Conservation (phyloP, 2,888 invertebrate species). For the Torymus texanus region DNA sequence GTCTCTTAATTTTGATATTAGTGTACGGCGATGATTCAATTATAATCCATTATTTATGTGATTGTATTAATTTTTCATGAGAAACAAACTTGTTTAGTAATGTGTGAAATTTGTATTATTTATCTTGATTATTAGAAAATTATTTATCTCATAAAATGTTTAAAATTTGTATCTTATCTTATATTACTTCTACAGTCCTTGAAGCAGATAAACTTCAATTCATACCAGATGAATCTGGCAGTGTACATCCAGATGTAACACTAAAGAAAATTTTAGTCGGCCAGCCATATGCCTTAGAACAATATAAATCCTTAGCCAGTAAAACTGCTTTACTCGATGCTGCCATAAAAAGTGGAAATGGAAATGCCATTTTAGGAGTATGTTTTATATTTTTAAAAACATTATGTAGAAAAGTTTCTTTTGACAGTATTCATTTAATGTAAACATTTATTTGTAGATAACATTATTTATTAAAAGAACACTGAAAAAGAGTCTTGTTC, state of each 20-base stretch:
- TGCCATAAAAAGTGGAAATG: constrained; percentile 84
- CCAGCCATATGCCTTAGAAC: constrained; percentile 76
- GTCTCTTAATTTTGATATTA: too few species aligned
- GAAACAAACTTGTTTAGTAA: too few species aligned
- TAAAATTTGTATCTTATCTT: neutral
- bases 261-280: constrained; percentile 77
- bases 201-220: constrained; percentile 73
- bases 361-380: constrained; percentile 85
- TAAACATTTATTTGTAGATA: constrained; percentile 76
- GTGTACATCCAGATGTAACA: constrained; percentile 74
- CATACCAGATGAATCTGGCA: constrained; percentile 64
- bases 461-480: constrained; percentile 86
- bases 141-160: too few species aligned
- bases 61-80: too few species aligned
- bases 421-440: too few species aligned
- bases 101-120: too few species aligned
- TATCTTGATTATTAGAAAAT: too few species aligned
- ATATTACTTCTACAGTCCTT: constrained; percentile 72
- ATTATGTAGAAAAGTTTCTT: neutral
- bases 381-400: constrained; percentile 61
- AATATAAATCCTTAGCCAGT: constrained; percentile 77
- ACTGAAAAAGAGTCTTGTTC: constrained; percentile 83
- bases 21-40: too few species aligned
- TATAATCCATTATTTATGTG: too few species aligned
- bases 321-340: constrained; percentile 85